Base-by-base conservation (phyloP, 2,113 vertebrate genomes). In the Chionodraco myersi region DNA sequence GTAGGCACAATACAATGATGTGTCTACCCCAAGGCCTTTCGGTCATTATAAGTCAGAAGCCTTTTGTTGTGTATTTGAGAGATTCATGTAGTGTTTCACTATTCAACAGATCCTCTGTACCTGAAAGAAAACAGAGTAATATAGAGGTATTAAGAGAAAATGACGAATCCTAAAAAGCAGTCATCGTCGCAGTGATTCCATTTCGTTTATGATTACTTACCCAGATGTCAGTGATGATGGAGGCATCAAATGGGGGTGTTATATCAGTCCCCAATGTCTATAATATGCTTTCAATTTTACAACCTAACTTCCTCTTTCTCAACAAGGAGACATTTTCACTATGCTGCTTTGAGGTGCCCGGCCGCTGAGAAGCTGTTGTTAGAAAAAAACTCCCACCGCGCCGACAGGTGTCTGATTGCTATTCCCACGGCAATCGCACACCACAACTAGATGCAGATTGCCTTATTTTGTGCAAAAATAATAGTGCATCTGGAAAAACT, bases 391-490 rank as follows among this genome's bases (percentile, higher is more conserved):
- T 66, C 58, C 75, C 48, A 60, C 53, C 18, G 58, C 81, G 82
- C 59, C 30, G 83, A 85, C 89, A 93, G 91, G 91, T 92, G 86
- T 90, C 85, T 94, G 90, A 91, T 93, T 94, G 89, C 87, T 91
- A 91, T 93, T 91, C 90, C 88, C 88, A 87, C 14, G 57, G 83
- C 87, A 90, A 92, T 91, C 72, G 34, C 75, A 69, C 66, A 34
- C 83, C 86, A 79, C 92, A 89, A 88, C 79, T 63, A 91, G 89
- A 93, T 94, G 94, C 86, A 94, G 92, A 94, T 94, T 93, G 92
- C 92, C 88, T 91, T 91, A 75, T 68, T 88, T 88, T 88, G 93
- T 75, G 80, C 77, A 77, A 91, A 47, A 92, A 94, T 95, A 86
- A 94, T 89, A 92, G 91, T 85, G 86, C 86, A 85, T 86, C 72